Conservation (phyloP, 1,140 invertebrate genomes). For the Drosophila navojoa region DNA sequence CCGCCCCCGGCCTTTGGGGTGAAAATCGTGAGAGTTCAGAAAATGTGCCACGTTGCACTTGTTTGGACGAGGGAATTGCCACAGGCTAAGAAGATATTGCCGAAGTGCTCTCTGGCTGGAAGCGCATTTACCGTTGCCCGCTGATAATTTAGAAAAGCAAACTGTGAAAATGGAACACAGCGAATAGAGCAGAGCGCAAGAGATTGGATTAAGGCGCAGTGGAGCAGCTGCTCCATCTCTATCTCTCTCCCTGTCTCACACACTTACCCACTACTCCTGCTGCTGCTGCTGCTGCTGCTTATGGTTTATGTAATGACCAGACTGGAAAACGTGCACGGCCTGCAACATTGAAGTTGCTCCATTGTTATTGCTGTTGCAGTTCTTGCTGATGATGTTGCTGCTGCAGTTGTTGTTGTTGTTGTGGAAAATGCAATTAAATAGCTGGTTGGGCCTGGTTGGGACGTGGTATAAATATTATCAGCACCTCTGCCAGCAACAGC, state of each 20-base stretch:
- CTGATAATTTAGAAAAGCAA: conserved; percentile 69
- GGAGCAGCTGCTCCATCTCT: too few species aligned
- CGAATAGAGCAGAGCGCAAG: too few species aligned
- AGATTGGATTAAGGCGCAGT: too few species aligned
- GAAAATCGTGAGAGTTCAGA: conserved; percentile 76
- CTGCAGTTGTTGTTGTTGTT: neutral
- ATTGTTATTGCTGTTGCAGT: conserved; percentile 46
- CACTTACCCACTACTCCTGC: neutral
- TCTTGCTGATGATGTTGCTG: conserved; percentile 2
- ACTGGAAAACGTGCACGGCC: conserved; percentile 60
- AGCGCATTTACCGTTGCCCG: conserved; percentile 70
- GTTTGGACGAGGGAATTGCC: conserved; percentile 48
- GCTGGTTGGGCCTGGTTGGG: conserved; percentile 37
- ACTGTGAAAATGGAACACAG: conserved; percentile 64
- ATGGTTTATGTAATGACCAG: conserved; percentile 69
- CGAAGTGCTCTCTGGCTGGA: conserved; percentile 23
- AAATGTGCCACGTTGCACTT: conserved; percentile 81
- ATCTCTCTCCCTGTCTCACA: too few species aligned
- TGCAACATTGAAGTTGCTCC: conserved; percentile 59
- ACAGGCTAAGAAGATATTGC: conserved; percentile 39
- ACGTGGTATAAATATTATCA: conserved; percentile 74
- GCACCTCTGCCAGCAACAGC: conserved; percentile 44
- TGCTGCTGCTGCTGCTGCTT: conserved; percentile 48
- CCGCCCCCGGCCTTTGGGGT: conserved; percentile 42
- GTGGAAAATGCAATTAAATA: conserved; percentile 78